Evolutionary conservation across 1,140 invertebrate species (phyloP).

Genomic region (Leptestheria dahalacensis): DNA sequence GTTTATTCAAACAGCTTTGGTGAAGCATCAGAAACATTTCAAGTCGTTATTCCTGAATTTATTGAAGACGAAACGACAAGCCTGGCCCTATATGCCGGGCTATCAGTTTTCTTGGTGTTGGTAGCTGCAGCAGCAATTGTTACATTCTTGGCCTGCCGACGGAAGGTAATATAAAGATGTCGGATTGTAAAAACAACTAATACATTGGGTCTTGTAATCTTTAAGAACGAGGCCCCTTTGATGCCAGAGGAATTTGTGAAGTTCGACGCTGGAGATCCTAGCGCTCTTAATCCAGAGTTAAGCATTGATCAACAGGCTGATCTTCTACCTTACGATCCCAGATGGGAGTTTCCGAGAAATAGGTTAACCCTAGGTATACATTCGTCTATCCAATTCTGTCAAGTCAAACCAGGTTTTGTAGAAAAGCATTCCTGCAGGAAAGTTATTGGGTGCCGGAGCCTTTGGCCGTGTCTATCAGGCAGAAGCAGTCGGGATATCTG

Average conservation of each 20-base stretch:
- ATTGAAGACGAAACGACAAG: background rate
- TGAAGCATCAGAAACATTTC: background rate
- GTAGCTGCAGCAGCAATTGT: no score
- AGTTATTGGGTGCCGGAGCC: slow-evolving; percentile 73
- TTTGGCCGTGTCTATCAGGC: slow-evolving; percentile 88
- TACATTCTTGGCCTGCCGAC: no score
- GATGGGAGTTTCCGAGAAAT: slow-evolving; percentile 77
- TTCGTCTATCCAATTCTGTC: background rate
- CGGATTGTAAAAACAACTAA: no score
- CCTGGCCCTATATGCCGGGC: background rate
- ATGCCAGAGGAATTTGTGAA: background rate
- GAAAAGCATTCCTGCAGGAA: slow-evolving; percentile 34
- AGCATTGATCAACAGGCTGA: slow-evolving; percentile 81
- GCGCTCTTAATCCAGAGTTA: slow-evolving; percentile 59
- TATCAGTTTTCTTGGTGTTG: background rate
- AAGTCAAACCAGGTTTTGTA: slow-evolving; percentile 9
- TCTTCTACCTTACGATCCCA: slow-evolving; percentile 72
- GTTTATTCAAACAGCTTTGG: background rate
- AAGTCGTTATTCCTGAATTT: background rate
- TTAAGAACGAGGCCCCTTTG: background rate
- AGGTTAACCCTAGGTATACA: slow-evolving; percentile 59
- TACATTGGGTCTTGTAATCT: no score
- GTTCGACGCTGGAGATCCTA: background rate
- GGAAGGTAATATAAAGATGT: no score
- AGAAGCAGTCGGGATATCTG: slow-evolving; percentile 50